phyloP scores from a whole-genome alignment of 2,113 vertebrate genomes.

The Corythoichthys intestinalis region DNA sequence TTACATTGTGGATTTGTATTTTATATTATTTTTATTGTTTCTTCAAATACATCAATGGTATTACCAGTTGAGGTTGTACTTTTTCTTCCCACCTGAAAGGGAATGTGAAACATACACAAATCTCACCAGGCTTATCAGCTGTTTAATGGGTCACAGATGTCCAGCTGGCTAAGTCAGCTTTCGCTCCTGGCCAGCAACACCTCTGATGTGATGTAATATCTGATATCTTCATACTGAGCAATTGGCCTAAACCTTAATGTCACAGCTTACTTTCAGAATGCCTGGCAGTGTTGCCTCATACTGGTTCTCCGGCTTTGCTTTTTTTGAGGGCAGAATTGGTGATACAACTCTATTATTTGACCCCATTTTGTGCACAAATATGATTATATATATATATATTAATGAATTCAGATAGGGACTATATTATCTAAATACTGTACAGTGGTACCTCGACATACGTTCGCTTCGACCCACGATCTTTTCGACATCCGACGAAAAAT shows the following conservation, averaged over 20 bases:
- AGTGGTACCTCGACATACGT: too few species aligned
- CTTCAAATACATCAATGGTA: background rate
- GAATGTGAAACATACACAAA: constrained; percentile 3
- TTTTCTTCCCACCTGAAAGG: background rate
- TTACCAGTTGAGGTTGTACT: background rate
- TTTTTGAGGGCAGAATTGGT: background rate
- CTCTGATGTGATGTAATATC: constrained; percentile 51
- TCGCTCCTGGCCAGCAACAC: constrained; percentile 46
- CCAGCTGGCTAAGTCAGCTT: constrained; percentile 54
- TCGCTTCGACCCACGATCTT: too few species aligned
- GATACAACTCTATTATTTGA: background rate
- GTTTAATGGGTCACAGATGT: constrained; percentile 50
- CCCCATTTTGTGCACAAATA: background rate
- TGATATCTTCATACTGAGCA: constrained; percentile 41
- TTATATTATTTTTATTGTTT: background rate
- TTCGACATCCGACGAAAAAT: too few species aligned
- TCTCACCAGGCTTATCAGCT: constrained; percentile 50
- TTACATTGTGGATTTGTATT: background rate
- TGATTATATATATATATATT: too few species aligned
- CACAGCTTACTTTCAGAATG: constrained; percentile 5
- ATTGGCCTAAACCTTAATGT: constrained; percentile 29
- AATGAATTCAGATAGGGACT: too few species aligned
- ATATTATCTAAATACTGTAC: too few species aligned
- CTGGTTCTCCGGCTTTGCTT: background rate
- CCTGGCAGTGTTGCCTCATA: background rate